Conservation (phyloP, 2,888 invertebrate species). For the Hyalella azteca region DNA sequence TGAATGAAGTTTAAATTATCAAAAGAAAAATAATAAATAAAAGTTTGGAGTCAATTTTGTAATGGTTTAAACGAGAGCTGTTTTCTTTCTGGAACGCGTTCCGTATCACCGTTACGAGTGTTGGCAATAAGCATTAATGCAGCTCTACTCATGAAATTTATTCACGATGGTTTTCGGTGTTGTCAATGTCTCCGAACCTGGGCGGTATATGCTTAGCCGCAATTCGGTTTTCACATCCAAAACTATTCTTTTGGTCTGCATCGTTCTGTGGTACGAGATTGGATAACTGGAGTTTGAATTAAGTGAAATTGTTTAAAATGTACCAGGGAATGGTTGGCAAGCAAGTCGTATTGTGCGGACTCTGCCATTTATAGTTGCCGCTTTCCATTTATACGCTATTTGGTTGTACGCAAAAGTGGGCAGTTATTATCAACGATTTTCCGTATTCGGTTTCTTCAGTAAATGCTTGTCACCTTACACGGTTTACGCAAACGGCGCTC, state of each 20-base stretch:
- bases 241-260: not conserved
- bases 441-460: not conserved
- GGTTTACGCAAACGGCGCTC: not conserved
- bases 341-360: not conserved
- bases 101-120: not conserved
- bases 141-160: not conserved
- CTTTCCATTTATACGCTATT: not conserved
- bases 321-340: not conserved
- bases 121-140: not conserved
- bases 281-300: not conserved
- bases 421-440: not conserved
- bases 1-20: no score
- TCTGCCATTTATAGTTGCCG: not conserved
- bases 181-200: not conserved
- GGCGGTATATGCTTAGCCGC: not conserved
- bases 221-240: not conserved
- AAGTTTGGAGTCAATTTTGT: no score
- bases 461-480: not conserved
- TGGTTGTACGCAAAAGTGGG: constrained; percentile 4
- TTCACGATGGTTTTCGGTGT: not conserved
- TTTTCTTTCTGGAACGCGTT: no score
- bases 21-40: no score
- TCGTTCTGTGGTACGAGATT: constrained; percentile 12
- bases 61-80: no score
- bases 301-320: not conserved